A percentile compares a stretch with the other conserved stretches of the same genome.
Evolutionary conservation across 2,888 invertebrate species (phyloP).

Genomic region (Ptychoptera albimana): DNA sequence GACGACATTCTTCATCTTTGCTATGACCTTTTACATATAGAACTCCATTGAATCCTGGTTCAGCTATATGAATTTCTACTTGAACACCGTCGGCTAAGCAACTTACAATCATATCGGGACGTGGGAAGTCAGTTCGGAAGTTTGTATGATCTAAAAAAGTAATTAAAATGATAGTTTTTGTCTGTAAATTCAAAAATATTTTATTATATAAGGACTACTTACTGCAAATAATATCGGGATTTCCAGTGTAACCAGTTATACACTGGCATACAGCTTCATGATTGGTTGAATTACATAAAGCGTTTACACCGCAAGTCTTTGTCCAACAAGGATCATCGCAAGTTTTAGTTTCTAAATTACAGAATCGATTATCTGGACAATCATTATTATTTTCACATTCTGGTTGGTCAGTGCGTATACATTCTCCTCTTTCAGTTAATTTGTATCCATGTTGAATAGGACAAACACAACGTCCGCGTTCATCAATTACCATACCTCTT

Average conservation of each 20-base stretch:
- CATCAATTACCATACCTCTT: slow-evolving; percentile 61
- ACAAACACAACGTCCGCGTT: slow-evolving; percentile 60
- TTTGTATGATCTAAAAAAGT: slow-evolving; percentile 25
- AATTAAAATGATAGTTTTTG: slow-evolving; percentile 7
- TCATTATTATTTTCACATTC: slow-evolving; percentile 56
- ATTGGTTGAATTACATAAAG: slow-evolving; percentile 59
- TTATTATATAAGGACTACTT: slow-evolving; percentile 20
- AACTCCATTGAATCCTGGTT: slow-evolving; percentile 70
- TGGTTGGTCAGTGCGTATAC: slow-evolving; percentile 33
- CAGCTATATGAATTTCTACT: slow-evolving; percentile 59
- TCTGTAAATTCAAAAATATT: slow-evolving; percentile 1
- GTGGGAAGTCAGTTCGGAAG: slow-evolving; percentile 66
- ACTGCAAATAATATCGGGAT: slow-evolving; percentile 60
- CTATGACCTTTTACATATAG: slow-evolving; percentile 89
- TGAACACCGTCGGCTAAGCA: slow-evolving; percentile 86
- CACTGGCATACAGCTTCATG: slow-evolving; percentile 67
- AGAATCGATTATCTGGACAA: slow-evolving; percentile 61
- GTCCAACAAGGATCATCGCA: slow-evolving; percentile 67
- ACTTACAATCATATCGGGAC: slow-evolving; percentile 72
- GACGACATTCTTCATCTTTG: slow-evolving; percentile 78
- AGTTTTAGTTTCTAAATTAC: slow-evolving; percentile 48
- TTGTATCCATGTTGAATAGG: slow-evolving; percentile 51
- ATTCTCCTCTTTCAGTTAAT: slow-evolving; percentile 42
- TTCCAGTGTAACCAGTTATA: slow-evolving; percentile 57
- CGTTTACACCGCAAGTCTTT: slow-evolving; percentile 58